These are phyloP conservation scores for Diplodus sargus DNA, from an alignment of 2,797 vertebrate species.

Conservation along the genomic window DNA sequence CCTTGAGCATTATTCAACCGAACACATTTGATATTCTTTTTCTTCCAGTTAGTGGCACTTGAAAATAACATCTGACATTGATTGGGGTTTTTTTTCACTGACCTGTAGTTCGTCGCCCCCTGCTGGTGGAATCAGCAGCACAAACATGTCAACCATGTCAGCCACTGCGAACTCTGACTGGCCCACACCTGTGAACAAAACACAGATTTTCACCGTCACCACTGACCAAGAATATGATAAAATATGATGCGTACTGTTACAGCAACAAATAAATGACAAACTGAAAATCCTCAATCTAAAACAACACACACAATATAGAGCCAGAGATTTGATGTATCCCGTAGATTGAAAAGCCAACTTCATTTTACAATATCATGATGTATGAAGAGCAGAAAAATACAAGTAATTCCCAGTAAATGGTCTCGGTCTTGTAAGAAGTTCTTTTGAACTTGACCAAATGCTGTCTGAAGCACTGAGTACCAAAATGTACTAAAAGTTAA, in stretches of 20 bases:
- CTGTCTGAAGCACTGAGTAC: constrained; percentile 1
- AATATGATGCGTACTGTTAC: not conserved
- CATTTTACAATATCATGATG: not conserved
- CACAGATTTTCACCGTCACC: not conserved
- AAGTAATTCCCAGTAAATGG: not conserved
- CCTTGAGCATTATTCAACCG: not conserved
- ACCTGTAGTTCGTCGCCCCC: constrained; percentile 99
- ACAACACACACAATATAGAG: not conserved
- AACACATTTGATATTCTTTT: not conserved
- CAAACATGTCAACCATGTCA: constrained; percentile 99
- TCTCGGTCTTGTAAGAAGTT: not conserved
- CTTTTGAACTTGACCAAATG: constrained; percentile 19
- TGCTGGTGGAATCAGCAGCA: constrained; percentile 95
- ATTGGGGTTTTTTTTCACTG: constrained; percentile 53
- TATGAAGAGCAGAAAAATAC: not conserved
- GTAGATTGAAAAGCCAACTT: not conserved
- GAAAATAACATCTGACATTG: not conserved
- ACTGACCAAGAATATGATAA: not conserved
- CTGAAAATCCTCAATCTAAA: not conserved
- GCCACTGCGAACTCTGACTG: constrained; percentile 99
- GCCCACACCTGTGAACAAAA: constrained; percentile 85
- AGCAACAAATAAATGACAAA: not conserved
- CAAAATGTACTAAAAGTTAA: constrained; percentile 9
- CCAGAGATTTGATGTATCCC: not conserved
- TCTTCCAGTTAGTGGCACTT: not conserved